Percentiles rank a stretch among this genome's conserved stretches.
phyloP scores from a whole-genome alignment of 2,797 vertebrate species.

The Sebastiscus albofasciatus region DNA sequence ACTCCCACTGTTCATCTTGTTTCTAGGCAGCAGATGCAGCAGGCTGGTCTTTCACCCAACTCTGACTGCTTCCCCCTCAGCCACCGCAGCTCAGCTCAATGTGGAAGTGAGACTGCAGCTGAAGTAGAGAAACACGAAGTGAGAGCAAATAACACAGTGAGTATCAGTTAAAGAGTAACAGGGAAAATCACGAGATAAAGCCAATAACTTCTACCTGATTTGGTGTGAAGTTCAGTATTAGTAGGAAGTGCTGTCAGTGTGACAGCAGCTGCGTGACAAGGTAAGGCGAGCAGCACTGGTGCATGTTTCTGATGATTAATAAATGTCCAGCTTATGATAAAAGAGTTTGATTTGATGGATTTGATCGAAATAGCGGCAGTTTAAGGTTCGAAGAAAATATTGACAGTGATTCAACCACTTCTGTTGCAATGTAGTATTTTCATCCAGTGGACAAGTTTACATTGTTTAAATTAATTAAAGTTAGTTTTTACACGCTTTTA shows the following conservation, averaged over 20 bases:
- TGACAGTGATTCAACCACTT: not conserved
- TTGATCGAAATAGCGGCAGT: not conserved
- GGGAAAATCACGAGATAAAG: not conserved
- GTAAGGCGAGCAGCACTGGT: constrained; percentile 1
- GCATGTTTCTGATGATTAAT: not conserved
- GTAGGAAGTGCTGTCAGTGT: constrained; percentile 16
- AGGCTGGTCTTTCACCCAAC: not conserved
- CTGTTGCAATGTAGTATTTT: not conserved
- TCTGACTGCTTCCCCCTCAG: constrained; percentile 31
- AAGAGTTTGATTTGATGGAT: not conserved
- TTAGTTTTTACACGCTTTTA: too few relatives aligned
- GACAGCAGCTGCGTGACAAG: constrained; percentile 14
- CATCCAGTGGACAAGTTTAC: not conserved
- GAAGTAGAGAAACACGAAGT: constrained; percentile 55
- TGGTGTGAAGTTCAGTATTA: not conserved
- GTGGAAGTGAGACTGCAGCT: constrained; percentile 62
- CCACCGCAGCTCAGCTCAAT: not conserved
- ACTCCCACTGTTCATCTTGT: not conserved
- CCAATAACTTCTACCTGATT: not conserved
- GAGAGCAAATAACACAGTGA: constrained; percentile 18
- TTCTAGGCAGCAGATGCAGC: constrained; percentile 43
- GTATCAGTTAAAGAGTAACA: not conserved
- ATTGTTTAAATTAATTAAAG: not conserved
- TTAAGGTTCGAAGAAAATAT: not conserved
- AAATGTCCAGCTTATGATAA: not conserved